Conservation (phyloP, 2,888 invertebrate genomes). For the Eristalis pertinax region DNA sequence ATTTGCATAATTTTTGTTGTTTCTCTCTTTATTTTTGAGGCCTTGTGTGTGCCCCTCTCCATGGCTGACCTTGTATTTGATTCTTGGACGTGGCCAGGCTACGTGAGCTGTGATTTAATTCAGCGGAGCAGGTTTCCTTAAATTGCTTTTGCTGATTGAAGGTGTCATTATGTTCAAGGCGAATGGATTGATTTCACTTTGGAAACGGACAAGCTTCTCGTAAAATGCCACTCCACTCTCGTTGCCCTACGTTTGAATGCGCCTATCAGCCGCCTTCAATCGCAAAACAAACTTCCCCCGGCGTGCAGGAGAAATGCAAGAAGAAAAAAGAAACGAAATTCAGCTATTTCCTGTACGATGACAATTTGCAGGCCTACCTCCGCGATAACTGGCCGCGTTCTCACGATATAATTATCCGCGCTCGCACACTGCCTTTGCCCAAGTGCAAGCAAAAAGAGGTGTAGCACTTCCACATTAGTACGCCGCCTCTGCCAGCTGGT, state of each 20-base stretch:
- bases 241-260: background rate
- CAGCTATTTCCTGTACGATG: background rate
- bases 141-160: background rate
- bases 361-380: background rate
- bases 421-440: background rate
- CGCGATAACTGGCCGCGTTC: constrained; percentile 4
- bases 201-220: too few relatives aligned
- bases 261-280: background rate
- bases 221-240: too few relatives aligned
- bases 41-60: background rate
- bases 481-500: background rate
- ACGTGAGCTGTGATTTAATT: background rate
- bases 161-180: too few relatives aligned
- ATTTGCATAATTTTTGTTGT: background rate
- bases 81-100: background rate
- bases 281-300: background rate
- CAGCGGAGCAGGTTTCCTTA: background rate
- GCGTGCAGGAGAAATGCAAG: too few relatives aligned
- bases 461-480: background rate
- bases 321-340: background rate
- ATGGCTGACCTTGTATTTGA: background rate
- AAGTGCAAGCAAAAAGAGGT: background rate
- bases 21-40: background rate
- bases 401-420: constrained; percentile 49
- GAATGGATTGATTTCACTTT: too few relatives aligned